Conservation (phyloP, 2,888 invertebrate genomes). For the Scaptomyza tumidula region DNA sequence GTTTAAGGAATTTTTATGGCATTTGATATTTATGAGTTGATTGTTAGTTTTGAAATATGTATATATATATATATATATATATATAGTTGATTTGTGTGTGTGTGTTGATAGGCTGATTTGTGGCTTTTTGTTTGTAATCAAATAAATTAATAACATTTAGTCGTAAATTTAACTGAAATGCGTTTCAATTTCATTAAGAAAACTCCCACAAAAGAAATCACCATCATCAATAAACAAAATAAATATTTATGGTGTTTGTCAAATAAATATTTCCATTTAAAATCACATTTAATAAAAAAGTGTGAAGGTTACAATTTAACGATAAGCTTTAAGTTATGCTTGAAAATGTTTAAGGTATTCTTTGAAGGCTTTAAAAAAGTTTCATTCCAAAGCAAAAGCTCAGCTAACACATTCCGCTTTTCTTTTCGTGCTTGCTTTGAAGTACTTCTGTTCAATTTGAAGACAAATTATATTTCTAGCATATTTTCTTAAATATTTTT, state of each 20-base stretch:
- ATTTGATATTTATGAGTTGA: constrained; percentile 39
- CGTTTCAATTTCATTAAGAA: constrained; percentile 10
- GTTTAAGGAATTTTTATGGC: constrained; percentile 10
- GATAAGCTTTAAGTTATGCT: too few relatives aligned
- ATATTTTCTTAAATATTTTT: constrained; percentile 3
- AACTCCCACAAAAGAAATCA: not conserved
- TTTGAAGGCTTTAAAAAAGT: not conserved
- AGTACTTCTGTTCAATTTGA: too few relatives aligned
- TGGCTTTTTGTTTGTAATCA: constrained; percentile 9
- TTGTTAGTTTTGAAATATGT: not conserved
- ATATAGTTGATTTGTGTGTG: not conserved
- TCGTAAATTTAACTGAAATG: constrained; percentile 5
- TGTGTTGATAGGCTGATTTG: constrained; percentile 27
- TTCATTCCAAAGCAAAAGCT: too few relatives aligned
- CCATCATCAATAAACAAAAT: not conserved
- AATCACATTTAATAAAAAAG: not conserved
- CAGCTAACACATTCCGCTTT: too few relatives aligned
- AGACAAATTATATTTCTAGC: not conserved
- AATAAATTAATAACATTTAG: constrained; percentile 10
- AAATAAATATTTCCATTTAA: not conserved
- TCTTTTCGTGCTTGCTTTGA: too few relatives aligned
- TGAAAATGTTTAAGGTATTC: constrained; percentile 2
- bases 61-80: not conserved
- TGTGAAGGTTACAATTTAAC: not conserved
- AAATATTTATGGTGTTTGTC: not conserved